Evolutionary conservation across 2,888 invertebrate species (phyloP).

Genomic region (Ceriagrion tenellum): DNA sequence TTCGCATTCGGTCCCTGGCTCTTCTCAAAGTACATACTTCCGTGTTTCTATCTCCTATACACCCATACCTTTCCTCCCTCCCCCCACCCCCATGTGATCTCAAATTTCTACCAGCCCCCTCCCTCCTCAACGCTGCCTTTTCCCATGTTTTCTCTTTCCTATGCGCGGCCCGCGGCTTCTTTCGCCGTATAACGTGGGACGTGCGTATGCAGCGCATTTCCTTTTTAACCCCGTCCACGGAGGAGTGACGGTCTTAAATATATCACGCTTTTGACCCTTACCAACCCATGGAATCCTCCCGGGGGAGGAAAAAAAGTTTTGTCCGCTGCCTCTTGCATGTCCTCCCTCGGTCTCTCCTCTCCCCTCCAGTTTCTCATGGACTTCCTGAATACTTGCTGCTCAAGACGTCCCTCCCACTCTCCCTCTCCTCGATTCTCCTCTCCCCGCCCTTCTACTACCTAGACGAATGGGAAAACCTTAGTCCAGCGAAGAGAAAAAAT

Average conservation of each 20-base stretch:
- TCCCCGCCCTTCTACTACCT: background rate
- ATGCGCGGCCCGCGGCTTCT: background rate
- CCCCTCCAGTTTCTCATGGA: background rate
- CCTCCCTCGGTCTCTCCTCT: background rate
- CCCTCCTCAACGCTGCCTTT: background rate
- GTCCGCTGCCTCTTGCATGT: background rate
- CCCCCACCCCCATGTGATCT: background rate
- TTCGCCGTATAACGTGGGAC: background rate
- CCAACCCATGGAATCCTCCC: background rate
- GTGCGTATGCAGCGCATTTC: background rate
- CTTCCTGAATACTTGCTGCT: slow-evolving; percentile 5
- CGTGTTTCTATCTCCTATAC: background rate
- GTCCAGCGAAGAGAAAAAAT: background rate
- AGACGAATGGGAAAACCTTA: background rate
- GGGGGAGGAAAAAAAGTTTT: background rate
- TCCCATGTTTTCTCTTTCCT: background rate
- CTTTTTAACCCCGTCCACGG: background rate
- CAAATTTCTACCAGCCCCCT: background rate
- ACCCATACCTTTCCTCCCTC: background rate
- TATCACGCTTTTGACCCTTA: slow-evolving; percentile 32
- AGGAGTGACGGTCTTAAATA: slow-evolving; percentile 14
- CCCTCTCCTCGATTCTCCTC: too few relatives aligned
- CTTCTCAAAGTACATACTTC: background rate
- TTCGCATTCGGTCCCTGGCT: slow-evolving; percentile 33
- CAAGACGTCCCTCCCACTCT: background rate